These are phyloP conservation scores for Mareca strepera DNA, from an alignment of 2,797 vertebrate genomes.

Conservation along the genomic window DNA sequence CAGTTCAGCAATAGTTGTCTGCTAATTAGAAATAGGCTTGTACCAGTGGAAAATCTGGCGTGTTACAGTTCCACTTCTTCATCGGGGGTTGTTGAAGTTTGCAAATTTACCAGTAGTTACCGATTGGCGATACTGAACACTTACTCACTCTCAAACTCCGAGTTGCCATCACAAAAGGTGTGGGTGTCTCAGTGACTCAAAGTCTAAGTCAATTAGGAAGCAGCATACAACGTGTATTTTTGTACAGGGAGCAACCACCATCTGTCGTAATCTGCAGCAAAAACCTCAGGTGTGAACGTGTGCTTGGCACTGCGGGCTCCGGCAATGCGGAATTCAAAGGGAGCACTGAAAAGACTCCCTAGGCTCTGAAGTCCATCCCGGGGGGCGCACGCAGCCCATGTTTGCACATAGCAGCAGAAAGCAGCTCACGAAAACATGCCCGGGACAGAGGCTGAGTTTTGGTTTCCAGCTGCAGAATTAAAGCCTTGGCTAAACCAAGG, in stretches of 20 bases:
- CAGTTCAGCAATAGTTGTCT: background rate
- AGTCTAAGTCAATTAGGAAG: background rate
- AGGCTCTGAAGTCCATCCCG: rapidly evolving
- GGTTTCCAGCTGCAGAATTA: background rate
- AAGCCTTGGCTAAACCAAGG: background rate
- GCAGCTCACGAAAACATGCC: background rate
- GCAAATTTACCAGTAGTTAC: background rate
- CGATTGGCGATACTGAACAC: rapidly evolving
- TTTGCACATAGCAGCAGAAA: background rate
- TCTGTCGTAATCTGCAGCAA: background rate
- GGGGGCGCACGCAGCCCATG: background rate
- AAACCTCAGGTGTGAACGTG: background rate
- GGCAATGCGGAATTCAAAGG: background rate
- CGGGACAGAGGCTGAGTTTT: background rate
- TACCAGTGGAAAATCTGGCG: rapidly evolving
- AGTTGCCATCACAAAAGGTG: background rate
- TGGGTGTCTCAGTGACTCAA: background rate
- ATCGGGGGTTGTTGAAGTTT: background rate
- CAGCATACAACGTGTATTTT: rapidly evolving
- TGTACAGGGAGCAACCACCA: background rate
- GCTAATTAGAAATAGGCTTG: background rate
- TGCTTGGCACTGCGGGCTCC: background rate
- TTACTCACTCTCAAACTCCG: background rate
- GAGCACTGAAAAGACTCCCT: background rate
- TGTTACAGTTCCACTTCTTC: background rate